These are phyloP conservation scores for Actias luna DNA, from an alignment of 2,888 invertebrate species.

Conservation along the genomic window DNA sequence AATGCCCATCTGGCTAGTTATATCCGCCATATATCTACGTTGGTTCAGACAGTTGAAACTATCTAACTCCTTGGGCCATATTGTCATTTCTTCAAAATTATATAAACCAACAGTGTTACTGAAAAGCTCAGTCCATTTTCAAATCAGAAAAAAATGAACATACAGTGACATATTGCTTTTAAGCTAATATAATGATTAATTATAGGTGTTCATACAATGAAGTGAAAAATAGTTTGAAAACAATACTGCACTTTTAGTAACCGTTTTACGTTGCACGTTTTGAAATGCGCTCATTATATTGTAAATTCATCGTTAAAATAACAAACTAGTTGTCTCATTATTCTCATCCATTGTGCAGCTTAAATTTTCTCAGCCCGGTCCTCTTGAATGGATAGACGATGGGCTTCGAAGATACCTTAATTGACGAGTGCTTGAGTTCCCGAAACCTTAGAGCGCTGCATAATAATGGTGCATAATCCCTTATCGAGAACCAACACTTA, in stretches of 20 bases:
- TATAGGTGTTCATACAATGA: not conserved
- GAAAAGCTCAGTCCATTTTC: too few species aligned
- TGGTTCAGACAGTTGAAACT: too few species aligned
- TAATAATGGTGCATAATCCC: conserved; percentile 78
- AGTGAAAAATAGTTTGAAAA: not conserved
- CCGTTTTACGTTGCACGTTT: not conserved
- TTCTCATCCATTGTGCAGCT: conserved; percentile 69
- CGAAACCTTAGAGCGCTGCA: conserved; percentile 77
- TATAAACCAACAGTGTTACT: too few species aligned
- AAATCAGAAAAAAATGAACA: too few species aligned
- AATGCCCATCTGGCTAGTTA: too few species aligned
- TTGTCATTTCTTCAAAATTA: too few species aligned
- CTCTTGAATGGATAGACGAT: conserved; percentile 68
- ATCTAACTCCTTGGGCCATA: too few species aligned
- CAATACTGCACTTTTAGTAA: too few species aligned
- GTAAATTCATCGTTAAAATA: conserved; percentile 15
- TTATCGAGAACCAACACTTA: conserved; percentile 63
- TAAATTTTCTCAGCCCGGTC: conserved; percentile 50
- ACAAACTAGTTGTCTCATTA: conserved; percentile 67
- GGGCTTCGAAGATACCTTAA: conserved; percentile 75
- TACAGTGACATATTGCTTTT: too few species aligned
- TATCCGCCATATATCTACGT: too few species aligned
- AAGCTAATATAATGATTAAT: too few species aligned
- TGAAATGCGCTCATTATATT: conserved; percentile 4
- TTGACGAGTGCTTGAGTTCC: conserved; percentile 76